These are phyloP conservation scores for Acanthoscelides obtectus DNA, from an alignment of 2,888 invertebrate species.

Conservation along the genomic window DNA sequence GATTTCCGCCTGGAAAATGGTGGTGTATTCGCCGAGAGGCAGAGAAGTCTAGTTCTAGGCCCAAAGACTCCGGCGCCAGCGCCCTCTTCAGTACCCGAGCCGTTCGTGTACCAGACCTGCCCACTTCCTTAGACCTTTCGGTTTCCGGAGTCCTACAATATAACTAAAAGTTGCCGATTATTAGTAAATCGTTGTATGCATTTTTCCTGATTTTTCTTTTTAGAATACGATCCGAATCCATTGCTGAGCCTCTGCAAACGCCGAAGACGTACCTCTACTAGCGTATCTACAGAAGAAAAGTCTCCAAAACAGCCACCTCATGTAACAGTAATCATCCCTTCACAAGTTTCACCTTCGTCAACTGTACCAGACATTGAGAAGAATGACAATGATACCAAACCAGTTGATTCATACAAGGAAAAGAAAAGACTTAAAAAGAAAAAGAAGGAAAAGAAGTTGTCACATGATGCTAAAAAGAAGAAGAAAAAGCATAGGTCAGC, in stretches of 20 bases:
- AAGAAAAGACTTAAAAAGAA: slow-evolving; percentile 66
- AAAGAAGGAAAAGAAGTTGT: slow-evolving; percentile 55
- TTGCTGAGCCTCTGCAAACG: slow-evolving; percentile 71
- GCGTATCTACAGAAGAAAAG: slow-evolving; percentile 49
- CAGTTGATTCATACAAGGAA: slow-evolving; percentile 50
- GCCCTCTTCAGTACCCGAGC: too few relatives aligned
- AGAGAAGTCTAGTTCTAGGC: too few relatives aligned
- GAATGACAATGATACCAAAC: slow-evolving; percentile 20
- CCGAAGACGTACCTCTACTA: slow-evolving; percentile 64
- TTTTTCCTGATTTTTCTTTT: slow-evolving; percentile 33
- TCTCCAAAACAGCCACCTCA: slow-evolving; percentile 16
- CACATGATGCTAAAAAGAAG: slow-evolving; percentile 47
- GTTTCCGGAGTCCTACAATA: too few relatives aligned
- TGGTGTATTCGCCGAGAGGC: too few relatives aligned
- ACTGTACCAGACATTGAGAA: slow-evolving; percentile 8
- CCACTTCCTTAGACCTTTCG: too few relatives aligned
- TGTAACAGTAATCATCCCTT: slow-evolving; percentile 17
- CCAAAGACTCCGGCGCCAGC: too few relatives aligned
- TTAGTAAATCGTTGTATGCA: neutral
- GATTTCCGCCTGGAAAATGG: too few relatives aligned
- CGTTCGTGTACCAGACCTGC: too few relatives aligned
- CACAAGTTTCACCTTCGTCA: slow-evolving; percentile 16
- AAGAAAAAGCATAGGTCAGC: slow-evolving; percentile 59
- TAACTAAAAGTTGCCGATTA: too few relatives aligned
- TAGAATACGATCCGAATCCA: slow-evolving; percentile 82